Evolutionary conservation across 2,888 invertebrate species (phyloP), one percentile per base, ranked within the genome.

Genomic region (Meloe dianella): DNA sequence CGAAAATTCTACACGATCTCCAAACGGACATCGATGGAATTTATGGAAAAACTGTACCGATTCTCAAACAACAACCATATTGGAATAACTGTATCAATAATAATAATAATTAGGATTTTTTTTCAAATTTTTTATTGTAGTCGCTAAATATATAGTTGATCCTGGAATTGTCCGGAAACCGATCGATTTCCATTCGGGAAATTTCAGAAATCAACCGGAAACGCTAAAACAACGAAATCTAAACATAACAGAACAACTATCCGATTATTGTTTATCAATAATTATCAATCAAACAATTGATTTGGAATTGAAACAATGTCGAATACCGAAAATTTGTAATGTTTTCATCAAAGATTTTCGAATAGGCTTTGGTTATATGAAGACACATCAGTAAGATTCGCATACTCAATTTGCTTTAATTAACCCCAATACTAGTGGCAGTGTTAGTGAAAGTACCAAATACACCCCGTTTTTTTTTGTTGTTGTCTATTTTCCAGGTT

Each of bases 1-100:
- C 73, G 24, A 64, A 58, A 3, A 73, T 69, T 58, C 68, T 74
- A 7, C 17, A 65, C 24, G 57, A 64, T 22, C 63, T 75, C 8
- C 62, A 70, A 9, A 51, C 69, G n/a, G 72, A 70, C 51, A 65
- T 70, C 14, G 32, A 65, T 6, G 47, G 61, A 8, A 70, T 76
- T 24, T 60, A 75, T 38, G 56, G 65, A 32, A 73, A 75, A 66
- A 65, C 70, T 61, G 24, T 68, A 12, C 60, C 65, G 17, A 63
- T 57, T 38, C 22, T 72, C 61, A 47, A 35, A 61, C 29, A 62
- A 47, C 56, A 69, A 60, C 60, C 56, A 38, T 22, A 64, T 14
- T 75, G 75, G 75, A 69, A 74, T 74, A 68, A 68, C 71, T 72
- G 12, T 47, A 41, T 17, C n/a, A 41, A 41, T 35, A 35, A 14